Percentiles rank a stretch among this genome's conserved stretches.
These are phyloP conservation scores for Platycheirus albimanus DNA, from an alignment of 2,888 invertebrate species.

Conservation along the genomic window DNA sequence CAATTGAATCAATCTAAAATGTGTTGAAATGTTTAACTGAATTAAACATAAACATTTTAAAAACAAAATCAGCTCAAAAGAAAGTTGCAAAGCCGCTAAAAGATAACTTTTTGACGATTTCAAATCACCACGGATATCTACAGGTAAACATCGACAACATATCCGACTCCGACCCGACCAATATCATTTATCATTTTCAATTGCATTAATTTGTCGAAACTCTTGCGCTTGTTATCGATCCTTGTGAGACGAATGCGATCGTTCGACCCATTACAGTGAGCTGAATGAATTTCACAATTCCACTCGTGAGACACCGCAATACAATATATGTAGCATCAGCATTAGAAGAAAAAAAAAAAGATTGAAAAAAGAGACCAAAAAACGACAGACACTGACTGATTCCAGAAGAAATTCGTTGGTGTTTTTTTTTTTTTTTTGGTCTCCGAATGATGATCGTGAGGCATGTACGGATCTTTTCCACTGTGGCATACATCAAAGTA, in stretches of 20 bases:
- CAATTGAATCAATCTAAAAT: too few relatives aligned
- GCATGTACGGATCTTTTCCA: slow-evolving; percentile 46
- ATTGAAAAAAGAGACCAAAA: slow-evolving; percentile 46
- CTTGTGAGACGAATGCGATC: slow-evolving; percentile 53
- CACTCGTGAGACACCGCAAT: slow-evolving; percentile 45
- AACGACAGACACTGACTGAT: slow-evolving; percentile 59
- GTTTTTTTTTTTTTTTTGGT: slow-evolving; percentile 26
- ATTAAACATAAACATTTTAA: not conserved
- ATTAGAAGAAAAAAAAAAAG: too few relatives aligned
- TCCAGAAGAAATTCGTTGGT: slow-evolving; percentile 32
- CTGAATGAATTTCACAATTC: slow-evolving; percentile 54
- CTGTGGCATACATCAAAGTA: slow-evolving; percentile 72
- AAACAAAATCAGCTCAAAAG: not conserved
- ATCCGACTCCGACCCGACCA: slow-evolving; percentile 9
- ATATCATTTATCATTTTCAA: slow-evolving; percentile 65
- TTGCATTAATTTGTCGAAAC: slow-evolving; percentile 73
- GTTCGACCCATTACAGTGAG: slow-evolving; percentile 45
- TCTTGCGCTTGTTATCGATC: slow-evolving; percentile 71
- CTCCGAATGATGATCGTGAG: slow-evolving; percentile 43
- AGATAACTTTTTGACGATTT: not conserved
- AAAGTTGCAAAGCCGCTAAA: not conserved
- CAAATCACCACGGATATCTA: not conserved
- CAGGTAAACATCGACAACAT: slow-evolving; percentile 8
- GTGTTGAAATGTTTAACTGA: too few relatives aligned
- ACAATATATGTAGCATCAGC: slow-evolving; percentile 44